phyloP scores from a whole-genome alignment of 2,113 vertebrate genomes.

The Nannobrachium achirus region DNA sequence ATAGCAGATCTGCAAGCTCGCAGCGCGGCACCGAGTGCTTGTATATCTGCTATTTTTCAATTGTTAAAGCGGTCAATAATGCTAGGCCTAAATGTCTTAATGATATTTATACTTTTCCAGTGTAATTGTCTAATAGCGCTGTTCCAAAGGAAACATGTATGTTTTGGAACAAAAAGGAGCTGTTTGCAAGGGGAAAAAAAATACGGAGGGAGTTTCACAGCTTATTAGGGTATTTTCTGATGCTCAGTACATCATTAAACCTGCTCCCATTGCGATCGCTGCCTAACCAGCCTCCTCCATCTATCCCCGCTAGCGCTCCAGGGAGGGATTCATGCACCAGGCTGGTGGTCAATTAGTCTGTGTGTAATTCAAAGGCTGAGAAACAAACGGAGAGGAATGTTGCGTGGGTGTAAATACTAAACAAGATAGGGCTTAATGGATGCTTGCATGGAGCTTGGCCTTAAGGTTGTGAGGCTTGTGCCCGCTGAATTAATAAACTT shows the following conservation, averaged over 20 bases:
- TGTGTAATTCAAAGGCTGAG: conserved; percentile 70
- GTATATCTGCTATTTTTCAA: too few relatives aligned
- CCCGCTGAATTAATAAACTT: too few relatives aligned
- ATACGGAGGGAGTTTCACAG: conserved; percentile 53
- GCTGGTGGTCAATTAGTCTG: conserved; percentile 72
- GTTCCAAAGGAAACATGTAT: conserved; percentile 57
- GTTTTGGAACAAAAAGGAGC: conserved; percentile 68
- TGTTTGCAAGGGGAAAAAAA: conserved; percentile 60
- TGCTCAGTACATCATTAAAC: conserved; percentile 75
- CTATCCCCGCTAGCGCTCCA: conserved; percentile 56
- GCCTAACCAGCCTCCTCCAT: conserved; percentile 71
- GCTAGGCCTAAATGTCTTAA: too few relatives aligned
- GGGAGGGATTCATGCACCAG: conserved; percentile 66
- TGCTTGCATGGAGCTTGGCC: too few relatives aligned
- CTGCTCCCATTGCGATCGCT: conserved; percentile 63
- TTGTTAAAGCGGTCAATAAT: too few relatives aligned
- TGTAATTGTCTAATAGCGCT: conserved; percentile 77
- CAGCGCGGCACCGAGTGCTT: too few relatives aligned
- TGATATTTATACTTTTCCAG: conserved; percentile 79
- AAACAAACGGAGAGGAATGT: conserved; percentile 54
- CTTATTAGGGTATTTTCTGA: conserved; percentile 64
- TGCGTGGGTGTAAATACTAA: too few relatives aligned
- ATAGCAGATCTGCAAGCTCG: too few relatives aligned
- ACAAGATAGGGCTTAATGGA: too few relatives aligned
- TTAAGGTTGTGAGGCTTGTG: too few relatives aligned